Evolutionary conservation across 1,140 invertebrate genomes (phyloP).

Genomic region (Lucilia cuprina): DNA sequence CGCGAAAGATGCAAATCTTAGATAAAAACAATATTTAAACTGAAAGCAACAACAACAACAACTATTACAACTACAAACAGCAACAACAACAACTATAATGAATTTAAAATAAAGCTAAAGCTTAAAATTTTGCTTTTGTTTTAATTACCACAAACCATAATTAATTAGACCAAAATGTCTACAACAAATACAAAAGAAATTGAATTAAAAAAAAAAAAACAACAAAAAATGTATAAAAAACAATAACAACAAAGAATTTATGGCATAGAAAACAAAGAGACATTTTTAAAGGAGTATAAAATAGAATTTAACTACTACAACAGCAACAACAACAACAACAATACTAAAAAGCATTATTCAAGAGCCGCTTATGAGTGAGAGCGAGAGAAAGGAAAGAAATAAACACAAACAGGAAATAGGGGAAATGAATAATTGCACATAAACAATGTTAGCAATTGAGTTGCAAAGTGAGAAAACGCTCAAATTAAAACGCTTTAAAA

Average conservation of each 20-base stretch:
- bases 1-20: slow-evolving; percentile 41
- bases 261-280: not conserved
- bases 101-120: not conserved
- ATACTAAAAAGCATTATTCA: slow-evolving; percentile 40
- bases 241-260: not conserved
- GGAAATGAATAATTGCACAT: not conserved
- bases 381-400: slow-evolving; percentile 10
- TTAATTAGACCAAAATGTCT: slow-evolving; percentile 13
- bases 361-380: not conserved
- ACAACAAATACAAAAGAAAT: no score
- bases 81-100: slow-evolving; percentile 4
- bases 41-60: slow-evolving; percentile 9
- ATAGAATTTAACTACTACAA: not conserved
- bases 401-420: not conserved
- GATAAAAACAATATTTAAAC: slow-evolving; percentile 36
- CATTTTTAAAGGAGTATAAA: slow-evolving; percentile 38
- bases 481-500: no score
- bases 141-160: slow-evolving; percentile 24
- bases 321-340: not conserved
- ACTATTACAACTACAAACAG: not conserved
- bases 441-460: not conserved
- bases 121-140: not conserved
- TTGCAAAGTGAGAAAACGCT: no score
- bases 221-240: no score
- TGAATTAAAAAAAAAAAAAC: no score